Percentiles rank a stretch among this genome's conserved stretches.
Conservation (phyloP, 2,797 vertebrate genomes). For the Ctenopoma multispine region DNA sequence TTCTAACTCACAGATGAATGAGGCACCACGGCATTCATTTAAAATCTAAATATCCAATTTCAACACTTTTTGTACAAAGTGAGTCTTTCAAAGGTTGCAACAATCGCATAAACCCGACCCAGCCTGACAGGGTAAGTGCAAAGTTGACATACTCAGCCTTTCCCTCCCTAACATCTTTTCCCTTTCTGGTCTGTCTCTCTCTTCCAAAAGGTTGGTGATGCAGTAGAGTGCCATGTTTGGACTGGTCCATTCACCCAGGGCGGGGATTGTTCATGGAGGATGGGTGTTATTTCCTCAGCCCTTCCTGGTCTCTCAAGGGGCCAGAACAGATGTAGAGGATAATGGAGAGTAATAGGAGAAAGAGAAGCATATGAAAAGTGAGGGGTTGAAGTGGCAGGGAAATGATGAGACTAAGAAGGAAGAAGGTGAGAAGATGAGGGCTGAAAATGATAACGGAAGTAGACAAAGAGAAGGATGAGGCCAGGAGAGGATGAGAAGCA, state of each 20-base stretch:
- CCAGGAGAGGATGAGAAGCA: neutral
- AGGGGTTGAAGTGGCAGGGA: neutral
- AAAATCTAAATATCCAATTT: constrained; percentile 15
- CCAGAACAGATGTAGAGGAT: constrained; percentile 57
- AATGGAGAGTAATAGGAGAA: constrained; percentile 26
- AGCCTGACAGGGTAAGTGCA: constrained; percentile 13
- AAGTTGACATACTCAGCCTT: constrained; percentile 7
- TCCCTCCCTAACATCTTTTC: constrained; percentile 1
- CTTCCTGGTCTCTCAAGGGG: constrained; percentile 75
- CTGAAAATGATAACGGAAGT: constrained; percentile 14
- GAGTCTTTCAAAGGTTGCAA: constrained; percentile 8
- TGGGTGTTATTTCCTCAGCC: constrained; percentile 84
- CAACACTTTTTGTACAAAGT: neutral
- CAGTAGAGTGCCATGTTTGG: constrained; percentile 51
- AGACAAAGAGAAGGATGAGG: neutral
- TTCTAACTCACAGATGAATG: constrained; percentile 30
- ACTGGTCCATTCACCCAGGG: constrained; percentile 66
- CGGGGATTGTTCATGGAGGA: constrained; percentile 73
- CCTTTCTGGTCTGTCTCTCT: constrained; percentile 8
- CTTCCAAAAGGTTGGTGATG: constrained; percentile 50
- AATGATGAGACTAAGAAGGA: neutral
- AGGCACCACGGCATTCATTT: constrained; percentile 13
- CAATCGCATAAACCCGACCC: neutral
- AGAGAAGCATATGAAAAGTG: neutral
- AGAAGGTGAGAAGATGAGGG: neutral